These are phyloP conservation scores for Phaonia tiefii DNA, from an alignment of 2,888 invertebrate species.

Conservation along the genomic window DNA sequence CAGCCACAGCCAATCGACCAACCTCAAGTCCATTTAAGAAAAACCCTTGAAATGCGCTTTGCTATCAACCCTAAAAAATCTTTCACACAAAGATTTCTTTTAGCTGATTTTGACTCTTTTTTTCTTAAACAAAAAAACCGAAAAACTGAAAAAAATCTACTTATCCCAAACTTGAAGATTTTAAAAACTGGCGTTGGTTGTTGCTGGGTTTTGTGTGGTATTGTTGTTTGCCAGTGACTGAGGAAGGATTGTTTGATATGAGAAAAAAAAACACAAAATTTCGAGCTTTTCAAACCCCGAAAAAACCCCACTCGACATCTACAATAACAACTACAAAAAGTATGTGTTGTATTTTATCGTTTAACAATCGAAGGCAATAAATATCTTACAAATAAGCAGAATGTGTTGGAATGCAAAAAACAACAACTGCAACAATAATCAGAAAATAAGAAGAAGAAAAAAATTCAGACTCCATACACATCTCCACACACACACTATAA, in stretches of 20 bases:
- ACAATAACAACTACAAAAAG: conserved; percentile 57
- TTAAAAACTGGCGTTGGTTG: conserved; percentile 38
- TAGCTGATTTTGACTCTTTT: conserved; percentile 58
- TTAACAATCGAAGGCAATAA: conserved; percentile 81
- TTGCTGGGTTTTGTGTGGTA: conserved; percentile 51
- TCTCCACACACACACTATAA: conserved; percentile 49
- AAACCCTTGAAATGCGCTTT: conserved; percentile 61
- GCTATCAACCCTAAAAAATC: conserved; percentile 67
- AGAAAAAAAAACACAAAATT: no score
- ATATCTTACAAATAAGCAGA: conserved; percentile 81
- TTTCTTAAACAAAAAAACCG: conserved; percentile 6
- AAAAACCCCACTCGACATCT: conserved; percentile 29
- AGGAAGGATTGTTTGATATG: conserved; percentile 53
- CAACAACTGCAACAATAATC: conserved; percentile 10
- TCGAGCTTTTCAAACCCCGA: conserved; percentile 36
- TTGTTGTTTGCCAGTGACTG: conserved; percentile 39
- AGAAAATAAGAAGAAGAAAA: background rate
- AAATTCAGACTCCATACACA: conserved; percentile 11
- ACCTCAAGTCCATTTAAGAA: conserved; percentile 64
- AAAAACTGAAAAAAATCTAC: conserved; percentile 50
- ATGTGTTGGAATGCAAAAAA: conserved; percentile 78
- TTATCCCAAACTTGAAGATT: conserved; percentile 62
- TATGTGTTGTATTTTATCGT: conserved; percentile 80
- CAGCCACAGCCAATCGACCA: conserved; percentile 1
- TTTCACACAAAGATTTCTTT: conserved; percentile 67